Evolutionary conservation across 30 jellyfish, hydroid and myxozoan species (phyloP).

Genomic region (Aurelia aurita complex sp. Pacific): DNA sequence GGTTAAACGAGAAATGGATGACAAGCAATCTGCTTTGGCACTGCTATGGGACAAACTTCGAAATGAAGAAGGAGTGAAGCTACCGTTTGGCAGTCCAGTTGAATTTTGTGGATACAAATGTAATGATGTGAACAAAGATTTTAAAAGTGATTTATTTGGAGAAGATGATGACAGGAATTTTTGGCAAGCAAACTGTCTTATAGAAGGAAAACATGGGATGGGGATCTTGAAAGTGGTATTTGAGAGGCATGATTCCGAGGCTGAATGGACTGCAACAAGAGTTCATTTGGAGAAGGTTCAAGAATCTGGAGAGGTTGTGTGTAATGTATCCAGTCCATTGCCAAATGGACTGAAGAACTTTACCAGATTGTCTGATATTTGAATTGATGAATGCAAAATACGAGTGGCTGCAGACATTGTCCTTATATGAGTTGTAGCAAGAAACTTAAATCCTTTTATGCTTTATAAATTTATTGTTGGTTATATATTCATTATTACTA

Average conservation of each 20-base stretch:
- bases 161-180: neutral
- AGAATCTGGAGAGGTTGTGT: constrained; percentile 35
- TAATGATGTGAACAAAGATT: neutral
- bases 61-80: constrained; percentile 13
- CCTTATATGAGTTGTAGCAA: neutral
- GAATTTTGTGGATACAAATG: constrained; percentile 46
- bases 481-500: too few species aligned
- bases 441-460: too few species aligned
- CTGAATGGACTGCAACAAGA: constrained; percentile 42
- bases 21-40: neutral
- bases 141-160: neutral
- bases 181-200: constrained; percentile 24
- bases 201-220: constrained; percentile 26
- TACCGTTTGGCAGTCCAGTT: constrained; percentile 26
- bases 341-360: constrained; percentile 34
- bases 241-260: constrained; percentile 29
- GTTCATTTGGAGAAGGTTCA: constrained; percentile 19
- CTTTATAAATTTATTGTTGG: too few species aligned
- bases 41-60: neutral
- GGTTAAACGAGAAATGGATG: constrained; percentile 3
- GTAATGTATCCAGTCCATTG: constrained; percentile 27
- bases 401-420: too few species aligned
- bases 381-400: too few species aligned
- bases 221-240: constrained; percentile 7
- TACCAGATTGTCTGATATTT: constrained; percentile 24